Percentiles rank a stretch among this genome's conserved stretches.
Conservation (phyloP, 2,888 invertebrate genomes). For the Tuberolachnus salignus region DNA sequence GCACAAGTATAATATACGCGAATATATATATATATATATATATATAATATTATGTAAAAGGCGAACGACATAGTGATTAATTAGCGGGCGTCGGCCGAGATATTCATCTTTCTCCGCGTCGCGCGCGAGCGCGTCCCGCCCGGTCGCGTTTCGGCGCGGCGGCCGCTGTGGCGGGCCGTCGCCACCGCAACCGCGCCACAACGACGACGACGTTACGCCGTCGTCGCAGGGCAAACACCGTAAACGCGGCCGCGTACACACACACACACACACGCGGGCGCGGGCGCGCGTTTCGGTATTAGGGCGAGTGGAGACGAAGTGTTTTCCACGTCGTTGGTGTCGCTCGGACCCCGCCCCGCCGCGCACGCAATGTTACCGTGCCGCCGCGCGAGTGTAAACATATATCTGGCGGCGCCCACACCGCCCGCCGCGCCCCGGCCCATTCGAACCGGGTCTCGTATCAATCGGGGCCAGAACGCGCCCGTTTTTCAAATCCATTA, state of each 20-base stretch:
- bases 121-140: background rate
- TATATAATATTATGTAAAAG: constrained; percentile 18
- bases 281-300: background rate
- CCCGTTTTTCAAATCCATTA: too few relatives aligned
- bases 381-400: background rate
- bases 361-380: background rate
- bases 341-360: background rate
- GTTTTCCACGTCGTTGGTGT: constrained; percentile 33
- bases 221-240: too few relatives aligned
- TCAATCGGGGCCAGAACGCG: too few relatives aligned
- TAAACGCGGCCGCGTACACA: constrained; percentile 1
- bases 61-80: constrained; percentile 50
- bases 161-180: background rate
- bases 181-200: background rate
- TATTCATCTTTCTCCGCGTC: constrained; percentile 29
- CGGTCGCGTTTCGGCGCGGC: background rate
- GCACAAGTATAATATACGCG: too few relatives aligned
- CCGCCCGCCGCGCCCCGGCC: background rate
- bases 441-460: too few relatives aligned
- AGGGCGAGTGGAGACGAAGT: background rate
- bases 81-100: constrained; percentile 36
- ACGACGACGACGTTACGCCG: constrained; percentile 17
- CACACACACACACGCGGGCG: background rate
- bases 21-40: too few relatives aligned
- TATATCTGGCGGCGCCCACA: background rate